Base-by-base conservation (phyloP, 2,888 invertebrate genomes). In the Brachyopa scutellaris region DNA sequence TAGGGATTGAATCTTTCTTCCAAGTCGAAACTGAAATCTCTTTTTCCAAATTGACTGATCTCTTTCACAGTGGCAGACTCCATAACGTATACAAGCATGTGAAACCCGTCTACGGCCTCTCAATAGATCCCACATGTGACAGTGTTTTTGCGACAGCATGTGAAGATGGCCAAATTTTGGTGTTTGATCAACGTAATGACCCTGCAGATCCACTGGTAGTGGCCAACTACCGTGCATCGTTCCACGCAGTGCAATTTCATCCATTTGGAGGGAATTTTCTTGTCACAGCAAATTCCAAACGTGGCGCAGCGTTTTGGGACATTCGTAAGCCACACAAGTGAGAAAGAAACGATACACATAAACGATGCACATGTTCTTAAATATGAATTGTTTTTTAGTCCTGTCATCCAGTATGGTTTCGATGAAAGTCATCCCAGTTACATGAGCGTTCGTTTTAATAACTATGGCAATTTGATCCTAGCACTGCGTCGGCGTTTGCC, bases 211-310 rank as follows among this genome's bases (percentile, higher is more conserved):
- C 89, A 0, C 49, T 88, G 42, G 85, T 87, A 6, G 85, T 90
- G 1, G 92, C 94, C 85, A 93, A 93, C 85, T 90, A 95, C 86
- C 92, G 92, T 85, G 93, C 93, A 61, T 94, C 97, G n/a, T 98
- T 97, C 91, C 97, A 98, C 90, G 96, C 97, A n/a, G 97, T 97
- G 33, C 96, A 96, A 94, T 97, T 95, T 90, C 97, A 98, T 91
- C 98, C 98, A 0, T 91, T 93, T 19, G 97, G 97, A 87, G 93
- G 95, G 0, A 92, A 94, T 86, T 93, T 95, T 85, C 89, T 98
- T 74, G 96, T 96, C 9, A 97, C 97, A 4, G 97, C 97, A 0
- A 98, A 98, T 91, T 95, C 97, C 1, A 94, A 95, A 85, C 96
- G 97, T 87, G 98, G 98, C 0, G 94, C 97, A 42, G 95, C 95